Base-by-base conservation (phyloP, 2,113 vertebrate genomes). In the Ellobius talpinus region DNA sequence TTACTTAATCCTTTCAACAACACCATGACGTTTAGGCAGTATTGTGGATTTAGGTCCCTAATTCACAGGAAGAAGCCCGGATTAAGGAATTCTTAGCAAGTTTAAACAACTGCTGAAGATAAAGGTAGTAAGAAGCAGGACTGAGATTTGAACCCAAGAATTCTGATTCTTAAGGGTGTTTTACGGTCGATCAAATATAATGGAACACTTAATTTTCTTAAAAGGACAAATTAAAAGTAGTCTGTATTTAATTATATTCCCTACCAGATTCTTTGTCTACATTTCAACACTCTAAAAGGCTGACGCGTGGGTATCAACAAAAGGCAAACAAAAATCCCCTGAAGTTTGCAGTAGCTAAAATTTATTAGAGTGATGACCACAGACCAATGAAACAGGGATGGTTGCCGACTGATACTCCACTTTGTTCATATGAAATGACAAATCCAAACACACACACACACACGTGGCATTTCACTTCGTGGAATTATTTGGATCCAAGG, bases 1-100 rank as follows among this genome's bases (percentile, higher is more conserved):
- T 96, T 36, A 93, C 87, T 91, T 90, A 92, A 96, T 93, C 23
- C 63, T 88, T 93, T 94, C 76, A 68, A 95, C n/a, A 93, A 86
- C 0, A 19, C 7, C 47, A 31, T 55, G 5, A 24, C 3, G 4
- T 81, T 52, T 31, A 14, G 47, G 33, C 66, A 91, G n/a, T 78
- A 5, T 77, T 70, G 73, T 16, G 36, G 55, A 39, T 81, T 55
- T 58, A 31, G 33, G 19, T 61, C 0, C 11, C 39, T 24, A 85
- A 90, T 89, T 82, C 39, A 93, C 3, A 82, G 66, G 8, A 93
- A 94, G 88, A 94, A 94, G 90, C 19, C 10, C 78, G 91, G 5
- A 33, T 82, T 96, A 95, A 91, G 33, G 45, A 72, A 52, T 72
- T 55, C 58, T 78, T 45, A 61, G n/a, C 52, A 50, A 50, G 3